These are phyloP conservation scores for Scytalopus superciliaris DNA, from an alignment of 2,113 vertebrate species.

Conservation along the genomic window DNA sequence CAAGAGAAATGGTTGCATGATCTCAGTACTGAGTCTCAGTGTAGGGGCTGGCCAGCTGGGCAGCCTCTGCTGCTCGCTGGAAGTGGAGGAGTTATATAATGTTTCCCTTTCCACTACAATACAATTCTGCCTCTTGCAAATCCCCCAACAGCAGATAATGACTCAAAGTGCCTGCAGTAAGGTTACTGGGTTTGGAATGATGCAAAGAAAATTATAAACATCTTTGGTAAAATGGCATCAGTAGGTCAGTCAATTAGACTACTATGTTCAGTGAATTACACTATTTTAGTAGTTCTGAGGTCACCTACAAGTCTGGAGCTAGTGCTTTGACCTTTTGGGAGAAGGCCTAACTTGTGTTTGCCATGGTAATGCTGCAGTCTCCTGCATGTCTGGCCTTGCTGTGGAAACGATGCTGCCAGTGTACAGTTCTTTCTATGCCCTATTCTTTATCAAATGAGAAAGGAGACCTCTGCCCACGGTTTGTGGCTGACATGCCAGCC, in stretches of 20 bases:
- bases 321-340: slow-evolving; percentile 39
- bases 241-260: background rate
- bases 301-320: slow-evolving; percentile 27
- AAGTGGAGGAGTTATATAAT: background rate
- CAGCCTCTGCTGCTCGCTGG: background rate
- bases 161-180: background rate
- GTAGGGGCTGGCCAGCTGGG: background rate
- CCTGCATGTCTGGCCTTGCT: background rate
- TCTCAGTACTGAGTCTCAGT: background rate
- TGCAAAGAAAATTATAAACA: background rate
- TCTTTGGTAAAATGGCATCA: slow-evolving; percentile 6
- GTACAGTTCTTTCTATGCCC: background rate
- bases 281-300: slow-evolving; percentile 39
- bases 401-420: background rate
- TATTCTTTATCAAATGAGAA: slow-evolving; percentile 27
- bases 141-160: background rate
- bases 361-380: background rate
- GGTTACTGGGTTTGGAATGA: background rate
- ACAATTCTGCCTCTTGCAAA: background rate
- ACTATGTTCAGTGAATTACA: background rate
- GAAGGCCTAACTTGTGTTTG: slow-evolving; percentile 28
- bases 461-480: background rate
- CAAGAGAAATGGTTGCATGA: background rate
- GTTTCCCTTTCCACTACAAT: background rate
- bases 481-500: slow-evolving; percentile 11